A percentile compares a stretch with the other conserved stretches of the same genome.
These are phyloP conservation scores for Eublepharis macularius DNA, from an alignment of 2,113 vertebrate species.

Conservation along the genomic window DNA sequence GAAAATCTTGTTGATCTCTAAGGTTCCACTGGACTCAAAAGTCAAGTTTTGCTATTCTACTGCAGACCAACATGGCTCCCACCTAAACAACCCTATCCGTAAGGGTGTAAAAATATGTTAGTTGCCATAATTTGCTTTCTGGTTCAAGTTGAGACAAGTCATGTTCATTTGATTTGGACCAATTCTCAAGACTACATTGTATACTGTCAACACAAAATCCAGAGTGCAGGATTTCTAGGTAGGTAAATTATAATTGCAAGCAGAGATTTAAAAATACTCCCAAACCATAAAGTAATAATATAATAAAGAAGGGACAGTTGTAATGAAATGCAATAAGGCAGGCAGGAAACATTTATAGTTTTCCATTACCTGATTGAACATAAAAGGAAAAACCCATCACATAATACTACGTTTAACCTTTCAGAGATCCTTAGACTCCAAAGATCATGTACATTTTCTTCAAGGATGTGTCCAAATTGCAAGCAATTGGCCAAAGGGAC, in stretches of 20 bases:
- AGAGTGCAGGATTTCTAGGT: too few species aligned
- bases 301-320: not conserved
- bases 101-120: too few species aligned
- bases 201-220: not conserved
- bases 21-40: too few species aligned
- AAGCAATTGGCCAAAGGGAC: too few species aligned
- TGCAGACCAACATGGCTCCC: too few species aligned
- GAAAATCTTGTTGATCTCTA: too few species aligned
- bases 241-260: not conserved
- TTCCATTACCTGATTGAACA: not conserved
- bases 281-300: too few species aligned
- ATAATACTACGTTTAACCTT: not conserved
- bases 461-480: not conserved
- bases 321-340: not conserved
- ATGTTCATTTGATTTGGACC: not conserved
- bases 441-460: not conserved
- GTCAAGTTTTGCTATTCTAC: too few species aligned
- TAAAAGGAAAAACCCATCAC: too few species aligned
- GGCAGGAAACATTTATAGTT: not conserved
- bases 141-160: too few species aligned
- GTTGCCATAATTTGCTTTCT: not conserved
- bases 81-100: too few species aligned
- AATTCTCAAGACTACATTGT: not conserved
- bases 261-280: not conserved
- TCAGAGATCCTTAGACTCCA: not conserved